Percentiles rank a stretch among this genome's conserved stretches.
Evolutionary conservation across 1,140 invertebrate genomes (phyloP).

Genomic region (Trypoxylus dichotomus): DNA sequence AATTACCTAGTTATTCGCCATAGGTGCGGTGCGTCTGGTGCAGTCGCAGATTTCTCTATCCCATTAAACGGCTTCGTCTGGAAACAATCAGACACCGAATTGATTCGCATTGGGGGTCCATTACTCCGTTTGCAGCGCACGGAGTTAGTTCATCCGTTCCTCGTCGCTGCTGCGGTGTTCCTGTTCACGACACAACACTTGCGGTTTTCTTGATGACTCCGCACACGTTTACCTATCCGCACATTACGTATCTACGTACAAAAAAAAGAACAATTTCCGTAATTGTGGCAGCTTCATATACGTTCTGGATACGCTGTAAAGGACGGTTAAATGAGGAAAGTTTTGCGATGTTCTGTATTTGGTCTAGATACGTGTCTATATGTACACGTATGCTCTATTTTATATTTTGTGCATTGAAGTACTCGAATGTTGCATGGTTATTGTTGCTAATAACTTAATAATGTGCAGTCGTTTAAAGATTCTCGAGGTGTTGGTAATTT

Average conservation of each 20-base stretch:
- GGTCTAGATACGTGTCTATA: no score
- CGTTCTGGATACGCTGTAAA: no score
- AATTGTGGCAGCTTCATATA: background rate
- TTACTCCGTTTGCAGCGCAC: constrained; percentile 41
- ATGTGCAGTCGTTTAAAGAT: no score
- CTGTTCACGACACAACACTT: constrained; percentile 11
- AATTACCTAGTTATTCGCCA: constrained; percentile 46
- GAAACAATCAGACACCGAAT: constrained; percentile 53
- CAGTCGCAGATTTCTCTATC: constrained; percentile 46
- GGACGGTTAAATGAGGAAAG: no score
- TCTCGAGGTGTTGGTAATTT: no score
- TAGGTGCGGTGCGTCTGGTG: constrained; percentile 44
- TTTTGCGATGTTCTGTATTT: background rate
- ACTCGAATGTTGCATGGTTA: no score
- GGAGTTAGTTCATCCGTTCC: background rate
- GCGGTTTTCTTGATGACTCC: constrained; percentile 11
- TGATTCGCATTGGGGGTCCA: constrained; percentile 54
- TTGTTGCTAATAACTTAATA: no score
- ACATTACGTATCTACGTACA: background rate
- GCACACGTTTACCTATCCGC: background rate
- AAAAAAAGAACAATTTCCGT: background rate
- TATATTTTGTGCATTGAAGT: no score
- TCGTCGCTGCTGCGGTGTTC: background rate
- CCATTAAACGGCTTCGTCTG: constrained; percentile 51
- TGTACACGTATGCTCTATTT: no score